These are phyloP conservation scores for Harpegnathos saltator DNA, from an alignment of 1,140 invertebrate genomes.

Conservation along the genomic window DNA sequence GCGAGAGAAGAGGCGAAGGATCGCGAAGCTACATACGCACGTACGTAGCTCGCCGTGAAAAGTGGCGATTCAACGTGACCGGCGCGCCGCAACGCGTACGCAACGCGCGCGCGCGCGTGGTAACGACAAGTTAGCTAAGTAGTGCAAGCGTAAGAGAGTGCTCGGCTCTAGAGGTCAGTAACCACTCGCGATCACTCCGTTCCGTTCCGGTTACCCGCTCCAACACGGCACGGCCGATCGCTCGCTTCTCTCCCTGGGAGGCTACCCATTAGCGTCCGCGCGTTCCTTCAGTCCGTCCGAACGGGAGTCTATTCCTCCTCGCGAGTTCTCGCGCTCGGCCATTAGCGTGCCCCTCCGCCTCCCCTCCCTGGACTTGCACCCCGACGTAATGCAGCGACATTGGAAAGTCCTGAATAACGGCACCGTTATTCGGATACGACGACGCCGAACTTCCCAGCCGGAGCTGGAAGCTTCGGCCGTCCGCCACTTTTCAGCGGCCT, in stretches of 20 bases:
- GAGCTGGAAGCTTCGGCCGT: no score
- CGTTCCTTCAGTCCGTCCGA: conserved; percentile 9
- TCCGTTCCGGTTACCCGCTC: conserved; percentile 85
- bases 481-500: no score
- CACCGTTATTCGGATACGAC: no score
- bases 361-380: no score
- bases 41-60: conserved; percentile 56
- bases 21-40: not conserved
- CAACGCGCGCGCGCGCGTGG: conserved; percentile 60
- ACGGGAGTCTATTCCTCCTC: not conserved
- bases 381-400: not conserved
- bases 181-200: conserved; percentile 81
- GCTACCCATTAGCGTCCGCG: conserved; percentile 49
- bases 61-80: conserved; percentile 71
- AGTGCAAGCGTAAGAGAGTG: conserved; percentile 86
- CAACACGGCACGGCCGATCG: conserved; percentile 62
- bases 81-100: conserved; percentile 33
- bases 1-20: conserved; percentile 12
- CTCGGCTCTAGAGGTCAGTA: conserved; percentile 84
- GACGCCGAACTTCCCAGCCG: no score
- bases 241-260: conserved; percentile 50
- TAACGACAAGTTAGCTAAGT: conserved; percentile 84
- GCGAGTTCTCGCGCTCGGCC: no score
- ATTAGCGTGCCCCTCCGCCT: no score
- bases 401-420: no score